Evolutionary conservation across 2,797 vertebrate genomes (phyloP).

Genomic region (Masticophis lateralis): DNA sequence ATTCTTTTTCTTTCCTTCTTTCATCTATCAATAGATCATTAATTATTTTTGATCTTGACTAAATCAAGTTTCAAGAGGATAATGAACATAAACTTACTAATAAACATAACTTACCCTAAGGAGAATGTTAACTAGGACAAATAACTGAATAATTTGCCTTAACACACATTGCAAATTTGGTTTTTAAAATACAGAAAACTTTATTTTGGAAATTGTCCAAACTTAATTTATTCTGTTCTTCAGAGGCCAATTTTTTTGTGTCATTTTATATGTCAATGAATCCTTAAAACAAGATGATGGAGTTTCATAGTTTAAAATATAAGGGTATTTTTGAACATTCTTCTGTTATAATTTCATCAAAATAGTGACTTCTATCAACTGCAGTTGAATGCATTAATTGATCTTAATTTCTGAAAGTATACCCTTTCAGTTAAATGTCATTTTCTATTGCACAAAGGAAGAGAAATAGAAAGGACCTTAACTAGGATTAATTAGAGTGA

Average conservation of each 20-base stretch:
- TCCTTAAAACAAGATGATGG: conserved; percentile 41
- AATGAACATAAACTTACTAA: neutral
- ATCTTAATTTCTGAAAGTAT: conserved; percentile 74
- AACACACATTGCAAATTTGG: conserved; percentile 9
- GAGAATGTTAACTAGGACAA: neutral
- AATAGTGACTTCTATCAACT: conserved; percentile 67
- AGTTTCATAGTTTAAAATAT: conserved; percentile 53
- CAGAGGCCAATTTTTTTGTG: conserved; percentile 42
- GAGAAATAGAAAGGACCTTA: conserved; percentile 46
- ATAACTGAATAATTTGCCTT: conserved; percentile 20
- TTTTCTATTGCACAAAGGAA: conserved; percentile 57
- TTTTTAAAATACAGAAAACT: conserved; percentile 25
- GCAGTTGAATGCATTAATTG: conserved; percentile 64
- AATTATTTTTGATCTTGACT: neutral
- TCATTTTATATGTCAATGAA: conserved; percentile 49
- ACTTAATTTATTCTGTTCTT: conserved; percentile 11
- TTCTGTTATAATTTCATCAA: conserved; percentile 57
- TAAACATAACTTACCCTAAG: neutral
- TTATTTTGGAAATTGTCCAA: neutral
- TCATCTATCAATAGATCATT: neutral
- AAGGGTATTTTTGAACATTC: neutral
- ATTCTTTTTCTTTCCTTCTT: no score
- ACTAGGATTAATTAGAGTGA: conserved; percentile 63
- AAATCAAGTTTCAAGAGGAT: neutral
- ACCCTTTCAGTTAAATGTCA: conserved; percentile 60